Percentiles rank a stretch among this genome's conserved stretches.
phyloP scores from a whole-genome alignment of 2,888 invertebrate species.

The Agrochola litura region DNA sequence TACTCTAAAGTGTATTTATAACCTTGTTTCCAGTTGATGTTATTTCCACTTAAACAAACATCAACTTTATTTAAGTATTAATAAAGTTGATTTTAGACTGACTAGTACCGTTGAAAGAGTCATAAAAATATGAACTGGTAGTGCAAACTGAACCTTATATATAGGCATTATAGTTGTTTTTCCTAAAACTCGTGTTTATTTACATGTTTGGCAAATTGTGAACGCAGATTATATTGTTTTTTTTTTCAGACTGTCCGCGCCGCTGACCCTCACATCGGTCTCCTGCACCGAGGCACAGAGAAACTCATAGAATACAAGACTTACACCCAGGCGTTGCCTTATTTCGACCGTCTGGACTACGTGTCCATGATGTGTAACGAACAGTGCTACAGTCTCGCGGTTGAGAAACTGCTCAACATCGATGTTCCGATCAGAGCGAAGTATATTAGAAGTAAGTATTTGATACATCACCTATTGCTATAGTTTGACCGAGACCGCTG shows the following conservation, averaged over 20 bases:
- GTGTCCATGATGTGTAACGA: slow-evolving; percentile 99
- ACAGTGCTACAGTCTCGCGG: slow-evolving; percentile 98
- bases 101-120: no score
- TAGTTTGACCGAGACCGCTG: not conserved
- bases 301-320: slow-evolving; percentile 99
- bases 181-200: no score
- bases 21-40: no score
- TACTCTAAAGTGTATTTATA: no score
- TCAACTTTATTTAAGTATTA: no score
- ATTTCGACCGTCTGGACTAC: slow-evolving; percentile 99
- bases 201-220: no score
- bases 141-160: no score
- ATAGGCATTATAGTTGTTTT: no score
- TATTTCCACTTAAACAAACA: no score
- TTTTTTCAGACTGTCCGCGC: slow-evolving; percentile 93
- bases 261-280: slow-evolving; percentile 99
- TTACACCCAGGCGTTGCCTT: slow-evolving; percentile 98
- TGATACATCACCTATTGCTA: not conserved
- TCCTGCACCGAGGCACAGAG: slow-evolving; percentile 99
- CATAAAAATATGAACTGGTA: no score
- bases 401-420: slow-evolving; percentile 98
- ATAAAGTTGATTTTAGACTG: no score
- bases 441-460: slow-evolving; percentile 96
- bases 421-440: slow-evolving; percentile 98
- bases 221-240: no score